phyloP scores from a whole-genome alignment of 23 tunicate species.

The Diplosoma virens region DNA sequence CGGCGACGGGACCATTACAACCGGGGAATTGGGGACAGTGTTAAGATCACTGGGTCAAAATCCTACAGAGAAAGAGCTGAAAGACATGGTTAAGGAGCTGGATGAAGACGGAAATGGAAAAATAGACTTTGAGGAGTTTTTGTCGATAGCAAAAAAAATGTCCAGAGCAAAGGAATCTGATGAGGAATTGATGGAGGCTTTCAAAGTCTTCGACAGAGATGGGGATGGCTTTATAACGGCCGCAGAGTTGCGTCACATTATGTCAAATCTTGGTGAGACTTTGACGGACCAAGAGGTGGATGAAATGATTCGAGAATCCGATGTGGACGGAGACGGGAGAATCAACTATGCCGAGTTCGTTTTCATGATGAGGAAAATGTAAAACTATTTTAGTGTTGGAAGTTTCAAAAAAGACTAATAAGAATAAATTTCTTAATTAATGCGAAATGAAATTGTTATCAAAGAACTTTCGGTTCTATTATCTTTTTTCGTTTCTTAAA shows the following conservation, averaged over 20 bases:
- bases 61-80: background rate
- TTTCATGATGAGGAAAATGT: background rate
- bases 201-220: background rate
- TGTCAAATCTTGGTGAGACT: background rate
- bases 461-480: too few relatives aligned
- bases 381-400: too few relatives aligned
- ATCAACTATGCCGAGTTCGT: slow-evolving; percentile 14
- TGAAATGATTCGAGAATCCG: slow-evolving; percentile 15
- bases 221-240: slow-evolving; percentile 5
- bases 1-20: slow-evolving; percentile 1
- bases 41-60: slow-evolving; percentile 4
- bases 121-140: slow-evolving; percentile 12
- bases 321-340: slow-evolving; percentile 22
- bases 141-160: background rate
- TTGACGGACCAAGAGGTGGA: background rate
- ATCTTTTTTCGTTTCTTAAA: too few relatives aligned
- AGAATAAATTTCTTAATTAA: too few relatives aligned
- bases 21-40: background rate
- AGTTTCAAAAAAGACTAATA: too few relatives aligned
- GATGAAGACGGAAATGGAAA: background rate
- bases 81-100: background rate
- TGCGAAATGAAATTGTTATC: too few relatives aligned
- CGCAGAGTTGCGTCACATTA: slow-evolving; percentile 5
- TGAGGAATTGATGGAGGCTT: slow-evolving; percentile 1
- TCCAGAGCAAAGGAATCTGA: background rate